phyloP scores from a whole-genome alignment of 1,140 invertebrate species.

The Brachionus manjavacas region DNA sequence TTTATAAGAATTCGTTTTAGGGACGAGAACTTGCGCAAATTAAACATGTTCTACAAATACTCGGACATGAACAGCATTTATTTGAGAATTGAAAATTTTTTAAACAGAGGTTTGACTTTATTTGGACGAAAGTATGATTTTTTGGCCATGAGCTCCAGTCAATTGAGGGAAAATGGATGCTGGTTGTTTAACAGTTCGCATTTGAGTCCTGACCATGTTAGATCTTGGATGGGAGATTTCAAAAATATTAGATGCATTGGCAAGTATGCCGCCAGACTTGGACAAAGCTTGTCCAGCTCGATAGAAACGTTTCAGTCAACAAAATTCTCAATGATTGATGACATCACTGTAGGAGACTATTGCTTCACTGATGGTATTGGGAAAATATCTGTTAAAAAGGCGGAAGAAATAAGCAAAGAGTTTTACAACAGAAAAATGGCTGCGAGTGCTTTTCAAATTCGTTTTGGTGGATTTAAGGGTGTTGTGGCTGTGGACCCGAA shows the following conservation, averaged over 20 bases:
- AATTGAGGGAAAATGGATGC: constrained; percentile 2
- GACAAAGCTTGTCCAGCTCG: constrained; percentile 24
- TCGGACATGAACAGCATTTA: background rate
- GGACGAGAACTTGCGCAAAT: background rate
- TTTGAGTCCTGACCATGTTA: background rate
- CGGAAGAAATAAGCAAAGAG: constrained; percentile 9
- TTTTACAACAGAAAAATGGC: background rate
- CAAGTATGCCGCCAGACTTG: constrained; percentile 33
- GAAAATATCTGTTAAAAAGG: constrained; percentile 45
- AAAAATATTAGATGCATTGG: background rate
- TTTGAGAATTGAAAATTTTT: background rate
- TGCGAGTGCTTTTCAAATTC: constrained; percentile 48
- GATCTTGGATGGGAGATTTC: constrained; percentile 28
- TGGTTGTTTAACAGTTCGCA: background rate
- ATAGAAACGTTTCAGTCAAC: background rate
- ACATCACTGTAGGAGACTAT: constrained; percentile 43
- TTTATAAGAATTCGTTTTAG: constrained; percentile 15
- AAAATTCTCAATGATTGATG: constrained; percentile 22
- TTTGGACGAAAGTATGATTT: background rate
- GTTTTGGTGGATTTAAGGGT: constrained; percentile 50
- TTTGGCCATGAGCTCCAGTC: background rate
- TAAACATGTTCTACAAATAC: background rate
- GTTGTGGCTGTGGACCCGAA: constrained; percentile 47
- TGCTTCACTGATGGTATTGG: constrained; percentile 49
- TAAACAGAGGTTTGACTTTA: background rate